Conservation (phyloP, 2,797 vertebrate genomes). For the Antennarius maculatus region DNA sequence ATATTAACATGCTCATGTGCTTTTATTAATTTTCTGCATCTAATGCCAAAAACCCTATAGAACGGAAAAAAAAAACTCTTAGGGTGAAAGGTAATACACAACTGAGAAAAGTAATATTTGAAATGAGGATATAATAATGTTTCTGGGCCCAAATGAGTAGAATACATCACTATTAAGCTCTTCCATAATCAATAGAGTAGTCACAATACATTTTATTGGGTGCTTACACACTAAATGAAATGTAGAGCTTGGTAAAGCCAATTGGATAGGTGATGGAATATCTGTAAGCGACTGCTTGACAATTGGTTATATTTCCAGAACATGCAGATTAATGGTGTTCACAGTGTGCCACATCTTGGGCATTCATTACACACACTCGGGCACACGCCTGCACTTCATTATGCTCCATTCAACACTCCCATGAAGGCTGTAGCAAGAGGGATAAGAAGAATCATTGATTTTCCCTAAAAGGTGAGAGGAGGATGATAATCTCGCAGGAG, state of each 20-base stretch:
- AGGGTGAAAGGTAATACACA: conserved; percentile 19
- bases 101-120: conserved; percentile 51
- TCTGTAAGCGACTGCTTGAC: conserved; percentile 79
- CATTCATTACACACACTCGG: conserved; percentile 74
- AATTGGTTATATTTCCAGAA: conserved; percentile 86
- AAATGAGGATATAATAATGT: conserved; percentile 52
- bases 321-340: conserved; percentile 87
- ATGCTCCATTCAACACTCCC: conserved; percentile 67
- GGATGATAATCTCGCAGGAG: conserved; percentile 81
- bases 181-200: conserved; percentile 85
- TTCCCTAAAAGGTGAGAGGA: conserved; percentile 80
- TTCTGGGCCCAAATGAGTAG: conserved; percentile 63
- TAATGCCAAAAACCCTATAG: not conserved
- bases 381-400: conserved; percentile 61
- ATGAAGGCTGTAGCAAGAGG: conserved; percentile 62
- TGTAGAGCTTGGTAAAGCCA: conserved; percentile 79
- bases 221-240: conserved; percentile 84
- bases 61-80: not conserved
- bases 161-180: conserved; percentile 80
- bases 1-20: not conserved
- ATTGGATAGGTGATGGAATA: conserved; percentile 85
- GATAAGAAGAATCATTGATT: conserved; percentile 85
- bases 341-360: conserved; percentile 69
- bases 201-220: conserved; percentile 79
- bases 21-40: not conserved